Evolutionary conservation across 2,113 vertebrate genomes (phyloP).

Genomic region (Phrynosoma blainvillii): DNA sequence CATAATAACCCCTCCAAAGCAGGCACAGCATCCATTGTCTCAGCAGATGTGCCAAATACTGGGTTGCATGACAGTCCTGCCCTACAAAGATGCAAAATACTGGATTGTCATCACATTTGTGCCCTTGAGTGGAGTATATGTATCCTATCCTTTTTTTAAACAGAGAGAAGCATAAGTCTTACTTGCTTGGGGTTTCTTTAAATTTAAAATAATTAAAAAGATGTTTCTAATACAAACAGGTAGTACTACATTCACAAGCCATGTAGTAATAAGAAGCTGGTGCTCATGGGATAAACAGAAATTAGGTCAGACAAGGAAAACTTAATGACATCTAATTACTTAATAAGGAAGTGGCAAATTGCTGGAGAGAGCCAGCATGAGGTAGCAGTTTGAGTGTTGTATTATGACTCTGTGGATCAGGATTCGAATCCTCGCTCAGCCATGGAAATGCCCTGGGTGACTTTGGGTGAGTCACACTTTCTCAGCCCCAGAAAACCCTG

Average conservation of each 20-base stretch:
- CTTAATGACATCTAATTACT: neutral
- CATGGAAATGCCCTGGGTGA: too few relatives aligned
- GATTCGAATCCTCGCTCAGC: too few relatives aligned
- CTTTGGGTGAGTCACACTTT: too few relatives aligned
- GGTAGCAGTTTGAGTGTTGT: too few relatives aligned
- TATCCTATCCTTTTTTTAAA: neutral
- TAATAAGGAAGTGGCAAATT: neutral
- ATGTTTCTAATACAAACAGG: neutral
- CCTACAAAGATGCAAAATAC: neutral
- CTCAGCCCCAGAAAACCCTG: too few relatives aligned
- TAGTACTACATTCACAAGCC: neutral
- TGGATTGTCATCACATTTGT: neutral
- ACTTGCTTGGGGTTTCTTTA: neutral
- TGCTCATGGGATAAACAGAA: neutral
- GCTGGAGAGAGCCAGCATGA: neutral
- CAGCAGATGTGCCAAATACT: neutral
- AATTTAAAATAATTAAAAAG: neutral
- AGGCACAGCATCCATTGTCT: neutral
- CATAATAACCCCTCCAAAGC: too few relatives aligned
- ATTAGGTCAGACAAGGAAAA: neutral
- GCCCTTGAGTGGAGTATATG: neutral
- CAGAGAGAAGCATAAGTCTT: neutral
- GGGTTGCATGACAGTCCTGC: too few relatives aligned
- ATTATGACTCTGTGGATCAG: too few relatives aligned
- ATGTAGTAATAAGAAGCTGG: neutral